Percentiles rank a stretch among this genome's conserved stretches.
Conservation (phyloP, 2,797 vertebrate species). For the Scarus forsteni region DNA sequence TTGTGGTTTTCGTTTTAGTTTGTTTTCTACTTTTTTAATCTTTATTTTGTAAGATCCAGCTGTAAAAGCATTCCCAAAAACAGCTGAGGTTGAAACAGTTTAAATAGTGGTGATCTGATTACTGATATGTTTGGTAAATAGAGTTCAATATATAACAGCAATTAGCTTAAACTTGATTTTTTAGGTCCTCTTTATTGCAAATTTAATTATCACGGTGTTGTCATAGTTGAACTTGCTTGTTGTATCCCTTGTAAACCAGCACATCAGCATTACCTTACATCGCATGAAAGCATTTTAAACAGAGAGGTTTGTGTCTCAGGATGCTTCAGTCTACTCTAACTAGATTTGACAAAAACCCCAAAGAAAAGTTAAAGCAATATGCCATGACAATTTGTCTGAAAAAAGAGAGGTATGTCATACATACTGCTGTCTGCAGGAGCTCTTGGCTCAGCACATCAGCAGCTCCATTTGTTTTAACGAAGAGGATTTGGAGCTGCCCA, state of each 20-base stretch:
- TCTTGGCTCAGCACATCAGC: constrained; percentile 39
- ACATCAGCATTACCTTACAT: constrained; percentile 19
- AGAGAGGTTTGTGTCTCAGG: neutral
- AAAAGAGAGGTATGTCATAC: constrained; percentile 22
- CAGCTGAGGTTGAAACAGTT: too few species aligned
- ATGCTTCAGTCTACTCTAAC: constrained; percentile 8
- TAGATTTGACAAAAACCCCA: neutral
- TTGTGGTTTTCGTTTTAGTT: too few species aligned
- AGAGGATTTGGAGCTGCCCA: neutral
- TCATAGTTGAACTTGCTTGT: neutral
- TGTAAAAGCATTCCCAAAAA: too few species aligned
- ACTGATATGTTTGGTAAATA: too few species aligned
- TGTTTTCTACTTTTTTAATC: too few species aligned
- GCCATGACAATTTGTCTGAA: constrained; percentile 16
- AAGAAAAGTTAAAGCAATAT: constrained; percentile 13
- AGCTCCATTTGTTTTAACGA: constrained; percentile 12
- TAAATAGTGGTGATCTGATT: too few species aligned
- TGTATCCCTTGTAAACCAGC: neutral
- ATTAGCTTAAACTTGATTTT: too few species aligned
- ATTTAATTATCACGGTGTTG: too few species aligned
- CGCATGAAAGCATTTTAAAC: neutral
- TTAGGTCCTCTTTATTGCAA: too few species aligned
- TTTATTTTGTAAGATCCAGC: too few species aligned
- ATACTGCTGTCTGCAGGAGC: neutral
- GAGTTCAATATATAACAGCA: too few species aligned